Evolutionary conservation across 2,888 invertebrate species (phyloP), one percentile per base, ranked within the genome.

Genomic region (Priocnemis perturbator): DNA sequence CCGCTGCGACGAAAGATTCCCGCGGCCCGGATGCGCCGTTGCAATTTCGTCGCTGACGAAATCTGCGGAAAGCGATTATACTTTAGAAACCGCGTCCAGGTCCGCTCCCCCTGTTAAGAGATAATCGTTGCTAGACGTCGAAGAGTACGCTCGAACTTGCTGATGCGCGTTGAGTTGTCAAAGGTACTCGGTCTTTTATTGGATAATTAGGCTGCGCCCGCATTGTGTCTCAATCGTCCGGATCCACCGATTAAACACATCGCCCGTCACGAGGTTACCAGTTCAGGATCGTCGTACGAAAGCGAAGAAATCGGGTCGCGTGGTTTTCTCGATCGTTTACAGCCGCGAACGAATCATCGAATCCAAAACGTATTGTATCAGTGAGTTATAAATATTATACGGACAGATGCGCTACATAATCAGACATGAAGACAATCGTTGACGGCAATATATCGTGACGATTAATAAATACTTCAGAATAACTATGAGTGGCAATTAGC

Each of bases 41-140:
- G 66, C 64, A 48, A 65, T 60, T 59, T 44, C 17, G 37, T 62
- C 3, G 56, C 15, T 48, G 44, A 69, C 83, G 85, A 86, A 86
- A 87, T 85, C 80, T 81, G 78, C 86, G 87, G 87, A 85, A 87
- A 80, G 67, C 77, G 78, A 85, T 87, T 83, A 84, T 11, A 30
- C 48, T 26, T 61, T 55, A 48, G 58, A 56, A 60, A 53, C 50
- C 56, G 64, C 37, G 56, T 59, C 56, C 30, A 14, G 57, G 14
- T 17, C 19, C 14, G 26, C 60, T n/a, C 37, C 14, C 37, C 7
- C 37, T 9, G 37, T 37, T 37, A 26, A 60, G 20, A 23, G 20
- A 47, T 17, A 19, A 47, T 60, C 47, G 47, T 45, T 17, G 21
- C 48, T 17, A 48, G 20, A 2, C n/a, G 17, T 45, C 45, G 45